Evolutionary conservation across 1,140 invertebrate species (phyloP).

Genomic region (Ridgeia piscesae): DNA sequence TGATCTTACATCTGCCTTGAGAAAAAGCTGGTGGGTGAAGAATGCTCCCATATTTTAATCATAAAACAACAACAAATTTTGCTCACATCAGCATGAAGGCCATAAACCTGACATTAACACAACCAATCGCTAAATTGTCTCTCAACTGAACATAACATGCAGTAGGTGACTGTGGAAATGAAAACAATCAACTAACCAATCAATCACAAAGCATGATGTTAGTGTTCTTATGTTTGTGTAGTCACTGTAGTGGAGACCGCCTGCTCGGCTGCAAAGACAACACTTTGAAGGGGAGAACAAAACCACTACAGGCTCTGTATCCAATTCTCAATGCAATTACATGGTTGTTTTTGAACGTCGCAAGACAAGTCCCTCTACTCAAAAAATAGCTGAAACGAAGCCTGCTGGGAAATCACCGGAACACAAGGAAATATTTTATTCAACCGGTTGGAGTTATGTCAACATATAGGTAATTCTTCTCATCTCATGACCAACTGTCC

Average conservation of each 20-base stretch:
- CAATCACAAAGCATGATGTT: neutral
- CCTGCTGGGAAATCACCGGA: neutral
- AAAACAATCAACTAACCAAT: neutral
- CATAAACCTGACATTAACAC: no score
- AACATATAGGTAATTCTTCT: neutral
- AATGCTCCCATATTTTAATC: no score
- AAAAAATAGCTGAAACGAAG: neutral
- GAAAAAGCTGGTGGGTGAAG: neutral
- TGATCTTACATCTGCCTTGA: neutral
- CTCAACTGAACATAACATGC: no score
- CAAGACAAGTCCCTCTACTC: neutral
- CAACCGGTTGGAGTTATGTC: neutral
- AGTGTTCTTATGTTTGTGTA: neutral
- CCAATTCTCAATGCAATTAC: neutral
- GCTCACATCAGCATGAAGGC: no score
- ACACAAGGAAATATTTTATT: neutral
- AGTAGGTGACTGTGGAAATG: neutral
- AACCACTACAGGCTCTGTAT: no score
- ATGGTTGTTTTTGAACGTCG: neutral
- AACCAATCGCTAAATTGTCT: no score
- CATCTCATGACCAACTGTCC: neutral
- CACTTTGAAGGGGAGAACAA: neutral
- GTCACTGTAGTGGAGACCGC: no score
- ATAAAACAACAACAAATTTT: no score
- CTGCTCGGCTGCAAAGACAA: neutral